phyloP scores from a whole-genome alignment of 2,113 vertebrate genomes.

The Oreochromis spilurus region DNA sequence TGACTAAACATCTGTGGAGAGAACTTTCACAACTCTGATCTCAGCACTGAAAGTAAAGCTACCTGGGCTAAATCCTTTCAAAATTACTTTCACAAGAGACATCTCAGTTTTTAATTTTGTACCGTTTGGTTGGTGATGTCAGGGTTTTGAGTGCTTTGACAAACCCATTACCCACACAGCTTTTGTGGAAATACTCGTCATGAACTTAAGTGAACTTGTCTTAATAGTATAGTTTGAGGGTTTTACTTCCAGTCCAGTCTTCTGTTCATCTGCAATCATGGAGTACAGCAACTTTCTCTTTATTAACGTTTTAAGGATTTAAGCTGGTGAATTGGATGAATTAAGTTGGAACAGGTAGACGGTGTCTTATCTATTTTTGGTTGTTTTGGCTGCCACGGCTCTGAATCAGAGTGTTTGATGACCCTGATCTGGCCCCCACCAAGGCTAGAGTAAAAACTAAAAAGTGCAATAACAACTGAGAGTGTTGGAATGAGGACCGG shows the following conservation, averaged over 20 bases:
- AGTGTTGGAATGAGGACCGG: not conserved
- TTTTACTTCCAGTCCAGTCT: not conserved
- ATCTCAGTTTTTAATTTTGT: not conserved
- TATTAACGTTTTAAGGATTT: accelerated
- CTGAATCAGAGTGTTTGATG: not conserved
- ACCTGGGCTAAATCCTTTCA: not conserved
- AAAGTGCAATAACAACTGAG: conserved; percentile 1
- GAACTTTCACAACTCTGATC: conserved; percentile 57
- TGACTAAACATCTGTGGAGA: conserved; percentile 52
- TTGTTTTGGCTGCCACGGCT: not conserved
- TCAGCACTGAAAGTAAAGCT: not conserved
- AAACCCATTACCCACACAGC: not conserved
- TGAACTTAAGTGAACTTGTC: not conserved
- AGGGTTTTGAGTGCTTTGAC: not conserved
- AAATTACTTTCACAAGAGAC: not conserved
- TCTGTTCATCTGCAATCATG: not conserved
- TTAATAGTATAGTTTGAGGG: not conserved
- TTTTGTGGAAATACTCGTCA: not conserved
- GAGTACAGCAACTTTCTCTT: not conserved
- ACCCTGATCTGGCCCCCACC: conserved; percentile 3
- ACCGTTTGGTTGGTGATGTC: not conserved
- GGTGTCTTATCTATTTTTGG: not conserved
- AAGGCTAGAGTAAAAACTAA: not conserved
- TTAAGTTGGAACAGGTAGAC: not conserved
- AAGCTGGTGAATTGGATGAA: not conserved